Base-by-base conservation (phyloP, 2,888 invertebrate species). In the Archaeoteleia sp. region DNA sequence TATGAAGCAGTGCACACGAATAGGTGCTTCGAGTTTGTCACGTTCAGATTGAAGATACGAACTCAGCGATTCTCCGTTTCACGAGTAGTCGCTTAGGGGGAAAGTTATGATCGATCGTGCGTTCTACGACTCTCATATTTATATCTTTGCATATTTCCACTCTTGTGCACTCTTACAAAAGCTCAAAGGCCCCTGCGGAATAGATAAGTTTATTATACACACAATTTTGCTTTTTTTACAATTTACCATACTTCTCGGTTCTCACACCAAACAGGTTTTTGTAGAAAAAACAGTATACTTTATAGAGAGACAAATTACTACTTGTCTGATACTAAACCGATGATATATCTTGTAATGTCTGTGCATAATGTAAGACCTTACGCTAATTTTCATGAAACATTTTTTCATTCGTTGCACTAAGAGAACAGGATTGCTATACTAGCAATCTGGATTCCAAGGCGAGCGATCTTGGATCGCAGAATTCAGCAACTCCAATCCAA, bases 1-100 rank as follows among this genome's bases (percentile, higher is more conserved):
- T 71, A 74, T 72, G 73, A 72, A 75, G 70, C 75, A 71, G 51
- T 60, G 70, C 70, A 58, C 69, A 73, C 75, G 62, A 76, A 76
- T 73, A 67, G 68, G 57, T 62, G 71, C 67, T 58, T 65, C 65
- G 65, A 66, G 70, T 71, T 71, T 68, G 68, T 70, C 70, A 67
- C 72, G 70, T 67, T 65, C 60, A 68, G 61, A 70, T 70, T 55
- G 67, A 61, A 71, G 68, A 74, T 70, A 63, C 49, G 60, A 51
- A 65, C 63, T 70, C 51, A 66, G 65, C 68, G 67, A 65, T 74
- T 72, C 67, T 73, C 67, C 65, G 61, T 71, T 67, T 61, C 71
- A 55, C 62, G 67, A 60, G 53, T 63, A 67, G 51, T 61, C 63
- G 60, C 49, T 63, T 60, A 60, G 55, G 48, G 40, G 58, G 40